A percentile compares a stretch with the other conserved stretches of the same genome.
These are phyloP conservation scores for Macrosoma leucophasiata DNA, from an alignment of 2,888 invertebrate species.

Conservation along the genomic window DNA sequence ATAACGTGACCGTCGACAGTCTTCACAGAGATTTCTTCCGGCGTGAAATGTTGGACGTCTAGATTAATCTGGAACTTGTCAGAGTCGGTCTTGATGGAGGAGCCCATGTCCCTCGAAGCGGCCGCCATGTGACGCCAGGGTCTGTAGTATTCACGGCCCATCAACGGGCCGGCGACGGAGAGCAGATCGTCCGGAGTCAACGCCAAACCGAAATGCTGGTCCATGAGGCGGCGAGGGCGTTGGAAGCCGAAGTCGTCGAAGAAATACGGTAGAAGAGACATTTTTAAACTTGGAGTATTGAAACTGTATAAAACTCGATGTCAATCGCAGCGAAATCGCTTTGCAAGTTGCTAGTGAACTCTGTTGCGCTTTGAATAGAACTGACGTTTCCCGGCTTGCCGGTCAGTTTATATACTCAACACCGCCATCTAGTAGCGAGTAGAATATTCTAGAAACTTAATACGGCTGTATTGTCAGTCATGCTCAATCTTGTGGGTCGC, in stretches of 20 bases:
- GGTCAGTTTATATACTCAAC: constrained; percentile 32
- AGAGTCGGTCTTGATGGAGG: constrained; percentile 65
- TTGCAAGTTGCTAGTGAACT: constrained; percentile 6
- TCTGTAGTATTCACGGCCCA: constrained; percentile 52
- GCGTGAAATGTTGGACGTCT: constrained; percentile 84
- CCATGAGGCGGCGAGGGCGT: constrained; percentile 51
- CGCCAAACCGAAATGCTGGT: constrained; percentile 72
- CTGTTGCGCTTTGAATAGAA: constrained; percentile 26
- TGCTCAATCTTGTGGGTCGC: constrained; percentile 21
- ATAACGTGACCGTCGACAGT: constrained; percentile 80
- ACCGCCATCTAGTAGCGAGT: constrained; percentile 50
- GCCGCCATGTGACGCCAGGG: constrained; percentile 63
- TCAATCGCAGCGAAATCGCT: constrained; percentile 13
- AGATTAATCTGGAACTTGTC: constrained; percentile 79
- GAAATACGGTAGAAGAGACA: constrained; percentile 47
- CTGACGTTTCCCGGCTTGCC: constrained; percentile 17
- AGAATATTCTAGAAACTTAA: constrained; percentile 36
- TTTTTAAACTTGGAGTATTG: constrained; percentile 21
- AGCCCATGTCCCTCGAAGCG: constrained; percentile 65
- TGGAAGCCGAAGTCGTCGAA: constrained; percentile 35
- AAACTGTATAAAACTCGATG: background rate
- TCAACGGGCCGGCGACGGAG: constrained; percentile 34
- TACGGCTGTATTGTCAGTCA: constrained; percentile 21
- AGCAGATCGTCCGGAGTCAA: constrained; percentile 66
- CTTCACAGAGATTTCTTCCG: constrained; percentile 84